Evolutionary conservation across 2,113 vertebrate species (phyloP), one percentile per base, ranked within the genome.

Genomic region (Melanocharis versteri): DNA sequence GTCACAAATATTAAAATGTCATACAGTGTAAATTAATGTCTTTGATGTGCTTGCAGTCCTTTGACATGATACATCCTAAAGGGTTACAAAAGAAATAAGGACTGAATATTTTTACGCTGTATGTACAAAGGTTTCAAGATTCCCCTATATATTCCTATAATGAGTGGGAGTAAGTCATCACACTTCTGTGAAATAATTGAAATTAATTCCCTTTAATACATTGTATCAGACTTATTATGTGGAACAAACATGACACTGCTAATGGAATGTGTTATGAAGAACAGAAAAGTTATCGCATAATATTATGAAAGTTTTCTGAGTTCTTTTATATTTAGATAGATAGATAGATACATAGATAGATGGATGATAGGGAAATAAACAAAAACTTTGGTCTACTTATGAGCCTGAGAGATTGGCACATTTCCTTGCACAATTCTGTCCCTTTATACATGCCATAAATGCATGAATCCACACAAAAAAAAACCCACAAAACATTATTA

Each of bases 191-290:
- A 80, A 91, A 21, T 56, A 45, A 70, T 82, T 83, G 53, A 77
- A 83, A 61, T 56, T 35, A 89, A 81, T 35, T 64, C n/a, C 15
- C 33, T 64, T 60, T 61, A 57, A 80, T 82, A 21, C 69, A 92
- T 73, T 84, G 4, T 71, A 58, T 65, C 40, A 56, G 40, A 57
- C 13, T 75, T 93, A 64, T 68, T 62, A 60, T 47, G 10, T 37
- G 53, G 54, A 89, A 87, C 26, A 89, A 87, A 85, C 56, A 89
- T 48, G 78, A 80, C 42, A 56, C 33, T 45, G 23, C 19, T 96
- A 96, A 96, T 83, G 54, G 64, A 84, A 93, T 79, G 20, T 51
- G 8, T 76, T 92, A 53, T 50, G 53, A 95, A 92, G 40, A 94
- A 84, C 7, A 18, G 90, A 89, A 89, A 44, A 39, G 39, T 40